Base-by-base conservation (phyloP, 35 echinoderm and acorn worm species). In the Lytechinus pictus region DNA sequence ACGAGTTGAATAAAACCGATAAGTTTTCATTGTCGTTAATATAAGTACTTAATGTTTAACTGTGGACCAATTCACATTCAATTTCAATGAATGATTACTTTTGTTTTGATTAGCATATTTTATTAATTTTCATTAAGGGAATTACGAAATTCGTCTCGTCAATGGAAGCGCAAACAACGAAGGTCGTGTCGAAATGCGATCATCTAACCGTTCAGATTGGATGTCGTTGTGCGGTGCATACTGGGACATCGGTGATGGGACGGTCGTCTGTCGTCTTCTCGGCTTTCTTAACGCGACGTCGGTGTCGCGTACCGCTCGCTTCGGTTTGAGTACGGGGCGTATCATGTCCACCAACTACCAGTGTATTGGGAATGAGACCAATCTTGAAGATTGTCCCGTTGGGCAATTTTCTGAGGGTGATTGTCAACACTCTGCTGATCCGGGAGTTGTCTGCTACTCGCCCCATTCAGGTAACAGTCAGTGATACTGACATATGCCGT, bases 141-240 rank as follows among this genome's bases (percentile, higher is more conserved):
- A 53, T 93, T 93, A 55, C 53, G 14, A 93, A 55, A 53, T 93
- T 54, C 92, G 92, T 5, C 28, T 93, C 4, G 55, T 93, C 52
- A 57, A 57, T 10, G 92, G 92, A 0, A 93, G 53, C 55, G 21
- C 52, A 3, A 53, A 12, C 7, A 93, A 93, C 54, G 92, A 93
- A 93, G 92, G 92, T 4, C 92, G 92, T 12, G 54, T 93, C 11
- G 92, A 93, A 57, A 54, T 54, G n/a, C 92, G 92, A 54, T 93
- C 92, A 54, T 93, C 92, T 13, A 54, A 54, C 92, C 21, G 54
- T 13, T 93, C 92, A 5, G 13, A 21, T 16, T 93, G 92, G 92
- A 33, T 55, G 92, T 93, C 92, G 52, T 57, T 93, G 53, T 93
- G 92, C 92, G 92, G 92, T 5, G 92, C 92, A 6, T 93, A 93